Base-by-base conservation (phyloP, 64 coral and sea anemone genomes). In the Pocillopora verrucosa region DNA sequence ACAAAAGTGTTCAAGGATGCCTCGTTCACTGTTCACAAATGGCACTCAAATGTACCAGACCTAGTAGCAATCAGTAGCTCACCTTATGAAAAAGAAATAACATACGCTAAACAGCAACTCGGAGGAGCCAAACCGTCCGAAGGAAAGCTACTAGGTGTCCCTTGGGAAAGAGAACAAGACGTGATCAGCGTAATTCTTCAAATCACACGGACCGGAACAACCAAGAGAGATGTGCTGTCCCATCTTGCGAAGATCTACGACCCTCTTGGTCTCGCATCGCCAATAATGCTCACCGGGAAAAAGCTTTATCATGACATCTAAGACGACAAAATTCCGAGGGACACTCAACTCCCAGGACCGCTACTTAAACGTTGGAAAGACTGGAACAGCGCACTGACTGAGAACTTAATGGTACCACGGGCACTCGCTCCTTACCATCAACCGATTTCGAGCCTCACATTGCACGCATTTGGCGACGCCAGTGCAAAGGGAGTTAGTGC, bases 1-100 rank as follows among this genome's bases (percentile, higher is more conserved):
- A 85, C 61, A 76, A 61, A 94, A 56, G 77, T 94, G 26, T 93
- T 93, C 67, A 36, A 88, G 38, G 84, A 93, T 38, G 86, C 92
- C 26, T 58, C 76, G 10, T 89, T 93, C 72, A 73, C 75, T 35
- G 26, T 93, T 59, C 86, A 93, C 78, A 93, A 93, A 60, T 93
- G 92, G 86, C 86, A 93, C 75, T 93, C 92, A 41, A 93, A 93
- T 41, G 79, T 56, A 11, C 56, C 38, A 64, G 72, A 93, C 34
- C 87, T 89, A 34, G 92, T 89, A 78, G 34, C 45, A 56, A 10
- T 58, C 20, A 73, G 45, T 1, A 20, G 20, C 16, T 77, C 17
- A 22, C 15, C 37, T 6, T 56, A 16, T 0, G 76, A 30, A 30
- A 30, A 77, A 78, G 88, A 89, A 16, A 65, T 89, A 80, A 78